Evolutionary conservation across 2,797 vertebrate genomes (phyloP), one percentile per base, ranked within the genome.

Genomic region (Hippopotamyrus pictus): DNA sequence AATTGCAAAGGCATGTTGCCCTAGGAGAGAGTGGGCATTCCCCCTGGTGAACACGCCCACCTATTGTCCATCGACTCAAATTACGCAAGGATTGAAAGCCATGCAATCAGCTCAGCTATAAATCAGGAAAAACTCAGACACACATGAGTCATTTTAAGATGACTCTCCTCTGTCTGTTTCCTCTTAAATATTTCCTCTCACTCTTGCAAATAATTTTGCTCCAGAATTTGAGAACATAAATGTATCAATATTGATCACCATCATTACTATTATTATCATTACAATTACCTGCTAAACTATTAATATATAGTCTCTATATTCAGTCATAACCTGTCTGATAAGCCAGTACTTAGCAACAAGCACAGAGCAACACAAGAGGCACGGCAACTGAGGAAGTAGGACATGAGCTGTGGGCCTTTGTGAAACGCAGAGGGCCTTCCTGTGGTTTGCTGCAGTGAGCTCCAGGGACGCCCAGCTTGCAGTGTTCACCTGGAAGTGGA

Each of bases 401-500:
- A n/a, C 37, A 8, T 79, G 37, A 7, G 73, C 37, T 79, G 73
- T 3, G 9, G 73, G 14, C 14, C 37, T 41, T 44, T 19, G 25
- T 79, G 73, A 17, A n/a, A 44, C 44, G 37, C 73, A n/a, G 33
- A 73, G 1, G 1, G 5, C 5, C 33, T 76, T 73, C 69, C 14
- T 76, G 69, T 76, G 33, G 73, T 8, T 79, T 44, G 73, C 11
- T 17, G 37, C 0, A 0, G 6, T 14, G 1, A 79, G 37, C 9
- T 50, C 46, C 8, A 12, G 7, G 0, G 8, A 50, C 3, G 9
- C 82, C 7, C 82, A 22, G 82, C 41, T 14, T 46, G 37, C 79
- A 22, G 44, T 9, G 5, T 19, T 89, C 89, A 94, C 93, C 93
- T 96, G 95, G 91, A 96, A 97, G 92, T 96, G 96, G 93, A 97